phyloP scores from a whole-genome alignment of 2,113 vertebrate species.

The Salvelinus namaycush region DNA sequence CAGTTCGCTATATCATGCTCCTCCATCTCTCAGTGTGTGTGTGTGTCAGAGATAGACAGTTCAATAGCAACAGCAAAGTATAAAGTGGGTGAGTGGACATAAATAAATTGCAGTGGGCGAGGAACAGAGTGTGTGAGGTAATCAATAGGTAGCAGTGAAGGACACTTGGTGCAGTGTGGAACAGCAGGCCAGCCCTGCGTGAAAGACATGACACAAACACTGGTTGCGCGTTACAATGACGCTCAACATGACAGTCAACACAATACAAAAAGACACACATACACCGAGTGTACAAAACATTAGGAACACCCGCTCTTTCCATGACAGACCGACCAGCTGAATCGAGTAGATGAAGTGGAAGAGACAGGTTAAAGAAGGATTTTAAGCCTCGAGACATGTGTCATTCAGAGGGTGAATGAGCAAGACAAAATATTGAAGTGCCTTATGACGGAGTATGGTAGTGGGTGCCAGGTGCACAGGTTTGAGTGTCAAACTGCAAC shows the following conservation, averaged over 20 bases:
- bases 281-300: no score
- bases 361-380: no score
- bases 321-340: no score
- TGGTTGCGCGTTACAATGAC: constrained; percentile 54
- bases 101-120: background rate
- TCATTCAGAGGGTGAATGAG: no score
- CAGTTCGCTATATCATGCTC: constrained; percentile 22
- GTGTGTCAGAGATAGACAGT: constrained; percentile 9
- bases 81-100: constrained; percentile 5
- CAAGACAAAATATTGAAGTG: no score
- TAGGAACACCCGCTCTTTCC: no score
- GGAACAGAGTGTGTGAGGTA: constrained; percentile 23
- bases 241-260: constrained; percentile 52
- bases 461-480: no score
- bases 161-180: constrained; percentile 63
- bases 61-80: constrained; percentile 40
- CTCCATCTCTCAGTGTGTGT: constrained; percentile 16
- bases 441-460: no score
- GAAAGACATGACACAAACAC: constrained; percentile 70
- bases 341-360: no score
- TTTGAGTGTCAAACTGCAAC: no score
- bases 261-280: background rate
- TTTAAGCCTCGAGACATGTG: no score
- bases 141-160: constrained; percentile 68
- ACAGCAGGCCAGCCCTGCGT: constrained; percentile 54